Evolutionary conservation across 2,888 invertebrate genomes (phyloP).

Genomic region (Netelia inedita): DNA sequence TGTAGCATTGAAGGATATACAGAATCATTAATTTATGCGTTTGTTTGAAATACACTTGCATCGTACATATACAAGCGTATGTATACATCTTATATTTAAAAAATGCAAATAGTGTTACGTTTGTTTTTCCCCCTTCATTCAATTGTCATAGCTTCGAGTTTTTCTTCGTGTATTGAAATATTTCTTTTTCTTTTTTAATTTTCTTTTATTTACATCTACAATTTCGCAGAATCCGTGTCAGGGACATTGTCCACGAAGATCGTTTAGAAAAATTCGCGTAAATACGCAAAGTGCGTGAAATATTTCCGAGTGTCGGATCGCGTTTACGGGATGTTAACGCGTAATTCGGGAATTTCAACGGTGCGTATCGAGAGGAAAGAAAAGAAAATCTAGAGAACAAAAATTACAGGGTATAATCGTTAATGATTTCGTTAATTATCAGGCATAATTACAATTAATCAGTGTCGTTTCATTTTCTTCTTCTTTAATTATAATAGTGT

Average conservation of each 20-base stretch:
- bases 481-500: conserved; percentile 60
- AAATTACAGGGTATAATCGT: conserved; percentile 14
- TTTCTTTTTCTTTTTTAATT: conserved; percentile 30
- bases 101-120: conserved; percentile 52
- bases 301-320: not conserved
- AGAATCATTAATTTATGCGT: conserved; percentile 57
- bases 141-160: conserved; percentile 50
- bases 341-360: not conserved
- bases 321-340: not conserved
- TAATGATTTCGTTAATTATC: conserved; percentile 46
- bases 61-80: conserved; percentile 47
- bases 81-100: conserved; percentile 36
- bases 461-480: conserved; percentile 33
- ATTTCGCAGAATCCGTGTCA: conserved; percentile 29
- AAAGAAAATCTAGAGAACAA: not conserved
- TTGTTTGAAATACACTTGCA: conserved; percentile 55
- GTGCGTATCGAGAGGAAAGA: not conserved
- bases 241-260: conserved; percentile 13
- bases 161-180: conserved; percentile 53
- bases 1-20: conserved; percentile 49
- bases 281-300: not conserved
- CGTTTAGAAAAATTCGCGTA: conserved; percentile 15
- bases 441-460: conserved; percentile 44
- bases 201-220: conserved; percentile 57
- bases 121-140: not conserved